Evolutionary conservation across 1,140 invertebrate species (phyloP), one percentile per base, ranked within the genome.

Genomic region (Globodera rostochiensis): DNA sequence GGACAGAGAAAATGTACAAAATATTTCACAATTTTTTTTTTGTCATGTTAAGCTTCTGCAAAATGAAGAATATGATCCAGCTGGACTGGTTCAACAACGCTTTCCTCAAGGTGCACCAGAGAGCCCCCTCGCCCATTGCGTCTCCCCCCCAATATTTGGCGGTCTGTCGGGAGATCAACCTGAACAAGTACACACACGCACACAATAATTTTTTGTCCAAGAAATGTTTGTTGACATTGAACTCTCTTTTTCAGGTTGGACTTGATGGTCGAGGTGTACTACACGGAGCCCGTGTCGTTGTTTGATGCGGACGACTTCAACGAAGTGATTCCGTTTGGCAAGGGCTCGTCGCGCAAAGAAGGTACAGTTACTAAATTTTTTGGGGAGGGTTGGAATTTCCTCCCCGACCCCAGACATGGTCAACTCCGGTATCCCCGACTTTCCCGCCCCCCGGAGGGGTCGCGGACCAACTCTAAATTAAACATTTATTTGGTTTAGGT

Each of bases 201-300:
- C 66, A 77, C 15, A 25, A 53, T 11, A 53, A 53, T 7, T 53
- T 53, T 11, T 15, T 53, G 53, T 53, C 53, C 8, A 53, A 53
- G 15, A 53, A 53, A 53, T 53, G 53, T 53, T 53, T 11, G 19
- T 64, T 19, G 13, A n/a, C n/a, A n/a, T n/a, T n/a, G 36, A 36
- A 36, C 36, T n/a, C 11, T 15, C 11, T 15, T 5, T 19, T 64
- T 36, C 57, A 64, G 57, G 19, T 15, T 64, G 70, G 77, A 70
- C 50, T 36, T 50, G 60, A 7, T 78, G 21, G 77, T 78, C 70
- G 77, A 78, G 70, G 66, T 78, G 49, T 78, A 78, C 49, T 69
- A 66, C n/a, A 78, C 77, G 46, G 66, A 78, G 70, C 57, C 77
- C 50, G 46, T 78, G 6, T 78, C 77, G 1, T 70, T 78, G 70